Evolutionary conservation across 2,888 invertebrate genomes (phyloP).

Genomic region (Spatulosminthurus flaviceps): DNA sequence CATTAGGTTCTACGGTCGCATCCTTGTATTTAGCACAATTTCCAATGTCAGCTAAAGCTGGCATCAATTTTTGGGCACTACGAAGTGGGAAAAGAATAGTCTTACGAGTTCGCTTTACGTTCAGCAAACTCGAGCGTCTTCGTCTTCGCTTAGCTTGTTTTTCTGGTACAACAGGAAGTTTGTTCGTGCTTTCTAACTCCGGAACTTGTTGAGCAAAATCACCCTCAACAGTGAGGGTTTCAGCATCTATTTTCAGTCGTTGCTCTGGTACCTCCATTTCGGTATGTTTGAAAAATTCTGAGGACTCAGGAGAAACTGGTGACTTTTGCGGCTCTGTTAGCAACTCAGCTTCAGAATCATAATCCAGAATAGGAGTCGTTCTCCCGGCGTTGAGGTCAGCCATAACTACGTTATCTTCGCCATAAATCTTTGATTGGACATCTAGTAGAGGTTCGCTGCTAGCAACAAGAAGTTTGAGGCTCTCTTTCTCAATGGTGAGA

Average conservation of each 20-base stretch:
- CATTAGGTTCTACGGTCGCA: conserved; percentile 11
- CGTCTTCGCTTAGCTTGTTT: conserved; percentile 50
- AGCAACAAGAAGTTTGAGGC: conserved; percentile 39
- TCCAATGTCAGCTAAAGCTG: conserved; percentile 49
- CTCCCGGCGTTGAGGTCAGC: background rate
- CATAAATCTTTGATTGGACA: background rate
- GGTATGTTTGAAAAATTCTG: background rate
- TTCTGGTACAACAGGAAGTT: background rate
- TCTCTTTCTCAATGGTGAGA: conserved; percentile 60
- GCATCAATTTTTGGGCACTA: conserved; percentile 52
- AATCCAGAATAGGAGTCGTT: background rate
- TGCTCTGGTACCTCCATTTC: conserved; percentile 1
- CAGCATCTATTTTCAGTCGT: conserved; percentile 5
- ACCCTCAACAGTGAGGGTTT: conserved; percentile 28
- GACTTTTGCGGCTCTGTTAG: background rate
- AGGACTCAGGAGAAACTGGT: background rate
- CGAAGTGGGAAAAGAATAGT: conserved; percentile 54
- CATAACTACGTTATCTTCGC: background rate
- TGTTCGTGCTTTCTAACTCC: background rate
- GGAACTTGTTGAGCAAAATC: conserved; percentile 42
- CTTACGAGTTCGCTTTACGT: conserved; percentile 54
- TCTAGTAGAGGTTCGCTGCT: conserved; percentile 35
- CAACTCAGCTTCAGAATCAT: conserved; percentile 21
- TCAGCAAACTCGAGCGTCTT: conserved; percentile 52
- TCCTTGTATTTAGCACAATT: conserved; percentile 44